These are phyloP conservation scores for Idris sp. DNA, from an alignment of 1,140 invertebrate genomes.

Conservation along the genomic window DNA sequence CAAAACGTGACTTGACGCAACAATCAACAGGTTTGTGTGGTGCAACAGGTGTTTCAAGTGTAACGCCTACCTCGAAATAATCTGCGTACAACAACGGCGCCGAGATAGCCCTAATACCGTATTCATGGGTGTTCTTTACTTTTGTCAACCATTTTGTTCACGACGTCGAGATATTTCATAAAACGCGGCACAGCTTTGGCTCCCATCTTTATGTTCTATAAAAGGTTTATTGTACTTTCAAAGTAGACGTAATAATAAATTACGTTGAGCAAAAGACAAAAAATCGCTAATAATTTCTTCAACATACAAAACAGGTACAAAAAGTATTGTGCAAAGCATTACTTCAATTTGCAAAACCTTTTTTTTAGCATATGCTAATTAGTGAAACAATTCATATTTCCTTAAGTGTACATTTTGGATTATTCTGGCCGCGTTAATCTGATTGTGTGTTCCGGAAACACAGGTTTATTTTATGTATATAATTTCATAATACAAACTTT, in stretches of 20 bases:
- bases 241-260: slow-evolving; percentile 40
- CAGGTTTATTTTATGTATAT: too few relatives aligned
- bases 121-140: slow-evolving; percentile 41
- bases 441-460: too few relatives aligned
- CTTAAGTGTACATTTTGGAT: too few relatives aligned
- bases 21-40: slow-evolving; percentile 46
- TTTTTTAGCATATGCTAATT: too few relatives aligned
- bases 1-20: slow-evolving; percentile 31
- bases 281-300: too few relatives aligned
- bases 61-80: slow-evolving; percentile 43
- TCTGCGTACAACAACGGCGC: slow-evolving; percentile 25
- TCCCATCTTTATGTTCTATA: slow-evolving; percentile 40
- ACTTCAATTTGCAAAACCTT: too few relatives aligned
- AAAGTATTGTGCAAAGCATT: too few relatives aligned
- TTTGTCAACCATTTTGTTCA: slow-evolving; percentile 57
- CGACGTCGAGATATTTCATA: slow-evolving; percentile 37
- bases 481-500: too few relatives aligned
- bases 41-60: slow-evolving; percentile 50
- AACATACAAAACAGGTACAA: too few relatives aligned
- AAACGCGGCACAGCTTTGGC: slow-evolving; percentile 21
- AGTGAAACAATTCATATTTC: too few relatives aligned
- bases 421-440: too few relatives aligned
- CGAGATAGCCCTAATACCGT: slow-evolving; percentile 42
- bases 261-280: too few relatives aligned
- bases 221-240: slow-evolving; percentile 49